These are phyloP conservation scores for Dallia pectoralis DNA, from an alignment of 2,797 vertebrate species.

Conservation along the genomic window DNA sequence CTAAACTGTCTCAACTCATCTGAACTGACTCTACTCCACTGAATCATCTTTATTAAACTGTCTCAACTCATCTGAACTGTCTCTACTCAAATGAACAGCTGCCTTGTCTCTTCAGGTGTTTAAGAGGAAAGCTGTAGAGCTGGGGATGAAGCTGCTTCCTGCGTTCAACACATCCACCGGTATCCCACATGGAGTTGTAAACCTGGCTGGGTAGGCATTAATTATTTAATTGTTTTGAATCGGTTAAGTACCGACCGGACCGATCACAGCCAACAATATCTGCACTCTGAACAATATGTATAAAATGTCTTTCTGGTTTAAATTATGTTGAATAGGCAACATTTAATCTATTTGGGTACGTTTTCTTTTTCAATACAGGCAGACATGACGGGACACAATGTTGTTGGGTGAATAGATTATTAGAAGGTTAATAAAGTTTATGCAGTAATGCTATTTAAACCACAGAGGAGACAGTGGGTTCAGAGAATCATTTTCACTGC, in stretches of 20 bases:
- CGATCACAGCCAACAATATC: no score
- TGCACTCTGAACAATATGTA: no score
- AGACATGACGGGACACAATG: no score
- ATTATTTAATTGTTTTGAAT: no score
- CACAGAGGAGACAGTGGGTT: neutral
- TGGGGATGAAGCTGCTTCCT: slow-evolving; percentile 92
- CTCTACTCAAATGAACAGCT: neutral
- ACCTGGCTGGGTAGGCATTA: slow-evolving; percentile 90
- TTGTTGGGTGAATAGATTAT: no score
- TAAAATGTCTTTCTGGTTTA: no score
- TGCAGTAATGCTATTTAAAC: neutral
- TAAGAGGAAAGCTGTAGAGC: slow-evolving; percentile 87
- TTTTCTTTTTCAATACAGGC: no score
- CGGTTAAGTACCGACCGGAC: neutral
- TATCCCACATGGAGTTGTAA: slow-evolving; percentile 93
- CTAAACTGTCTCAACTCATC: neutral
- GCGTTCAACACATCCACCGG: slow-evolving; percentile 97
- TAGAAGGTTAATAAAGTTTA: no score
- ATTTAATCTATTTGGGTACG: no score
- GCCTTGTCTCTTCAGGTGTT: slow-evolving; percentile 77
- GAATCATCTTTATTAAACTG: no score
- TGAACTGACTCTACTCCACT: neutral
- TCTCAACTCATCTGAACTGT: neutral
- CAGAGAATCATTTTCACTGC: neutral
- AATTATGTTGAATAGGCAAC: no score